phyloP scores from a whole-genome alignment of 2,797 vertebrate genomes.

The Potorous gilbertii region DNA sequence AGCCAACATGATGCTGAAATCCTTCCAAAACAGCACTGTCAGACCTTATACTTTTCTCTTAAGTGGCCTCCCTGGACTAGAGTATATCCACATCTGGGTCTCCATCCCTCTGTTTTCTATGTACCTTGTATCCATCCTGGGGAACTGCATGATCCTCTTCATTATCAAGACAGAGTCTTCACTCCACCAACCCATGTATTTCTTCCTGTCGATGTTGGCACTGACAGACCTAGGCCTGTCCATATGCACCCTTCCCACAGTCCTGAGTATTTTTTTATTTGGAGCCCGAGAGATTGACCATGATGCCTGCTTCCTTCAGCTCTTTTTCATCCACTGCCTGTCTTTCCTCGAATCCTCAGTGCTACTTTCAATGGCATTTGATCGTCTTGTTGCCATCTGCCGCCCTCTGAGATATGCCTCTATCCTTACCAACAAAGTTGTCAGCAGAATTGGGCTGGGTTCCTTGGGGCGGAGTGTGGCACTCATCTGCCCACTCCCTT shows the following conservation, averaged over 20 bases:
- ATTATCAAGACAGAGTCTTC: conserved; percentile 73
- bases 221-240: conserved; percentile 72
- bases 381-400: conserved; percentile 76
- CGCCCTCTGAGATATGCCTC: conserved; percentile 73
- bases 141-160: conserved; percentile 72
- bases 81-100: conserved; percentile 68
- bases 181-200: conserved; percentile 65
- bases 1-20: conserved; percentile 22
- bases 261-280: conserved; percentile 73
- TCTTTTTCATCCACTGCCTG: conserved; percentile 83
- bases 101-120: conserved; percentile 70
- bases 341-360: conserved; percentile 75
- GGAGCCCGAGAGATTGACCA: conserved; percentile 54
- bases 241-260: conserved; percentile 74
- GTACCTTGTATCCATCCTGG: conserved; percentile 69
- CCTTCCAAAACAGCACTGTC: conserved; percentile 35
- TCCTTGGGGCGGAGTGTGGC: conserved; percentile 62
- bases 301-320: conserved; percentile 81
- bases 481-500: conserved; percentile 63
- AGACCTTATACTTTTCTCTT: conserved; percentile 64
- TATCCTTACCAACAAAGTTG: conserved; percentile 61
- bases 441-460: conserved; percentile 66
- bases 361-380: conserved; percentile 82
- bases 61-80: conserved; percentile 72
- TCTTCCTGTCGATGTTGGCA: conserved; percentile 73